Percentiles rank a stretch among this genome's conserved stretches.
phyloP scores from a whole-genome alignment of 1,140 invertebrate genomes.

The Drosophila pectinifera region DNA sequence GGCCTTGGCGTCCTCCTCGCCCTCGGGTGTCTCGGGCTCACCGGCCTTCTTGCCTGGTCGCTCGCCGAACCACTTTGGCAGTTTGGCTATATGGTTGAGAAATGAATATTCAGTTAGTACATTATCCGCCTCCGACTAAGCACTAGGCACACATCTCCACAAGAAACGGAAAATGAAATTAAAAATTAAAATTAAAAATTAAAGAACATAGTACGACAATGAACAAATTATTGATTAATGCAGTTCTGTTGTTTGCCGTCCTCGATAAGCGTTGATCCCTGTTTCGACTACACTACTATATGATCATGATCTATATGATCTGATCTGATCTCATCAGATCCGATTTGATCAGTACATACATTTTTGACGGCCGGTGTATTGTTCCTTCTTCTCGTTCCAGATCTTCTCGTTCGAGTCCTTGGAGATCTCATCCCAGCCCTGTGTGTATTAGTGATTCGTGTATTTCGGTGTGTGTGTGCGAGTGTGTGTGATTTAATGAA shows the following conservation, averaged over 20 bases:
- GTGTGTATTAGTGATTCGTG: slow-evolving; percentile 29
- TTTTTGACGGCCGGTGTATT: slow-evolving; percentile 94
- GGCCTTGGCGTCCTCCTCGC: slow-evolving; percentile 93
- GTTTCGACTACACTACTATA: slow-evolving; percentile 6
- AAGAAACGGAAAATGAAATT: slow-evolving; percentile 13
- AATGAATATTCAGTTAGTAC: not conserved
- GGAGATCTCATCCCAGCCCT: slow-evolving; percentile 93
- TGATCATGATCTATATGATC: no score
- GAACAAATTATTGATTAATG: slow-evolving; percentile 59
- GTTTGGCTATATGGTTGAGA: slow-evolving; percentile 88
- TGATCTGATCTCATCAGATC: not conserved
- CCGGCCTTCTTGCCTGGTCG: slow-evolving; percentile 95
- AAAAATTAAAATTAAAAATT: not conserved
- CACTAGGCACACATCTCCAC: not conserved
- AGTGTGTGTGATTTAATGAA: slow-evolving; percentile 41
- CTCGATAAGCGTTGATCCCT: slow-evolving; percentile 7
- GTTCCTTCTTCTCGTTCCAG: slow-evolving; percentile 93
- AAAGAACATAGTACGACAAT: slow-evolving; percentile 51
- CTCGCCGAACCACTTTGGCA: slow-evolving; percentile 97
- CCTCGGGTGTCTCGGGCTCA: slow-evolving; percentile 94
- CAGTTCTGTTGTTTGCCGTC: slow-evolving; percentile 38
- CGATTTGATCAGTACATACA: slow-evolving; percentile 87
- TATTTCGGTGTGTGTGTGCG: slow-evolving; percentile 5
- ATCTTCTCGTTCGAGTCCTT: slow-evolving; percentile 93
- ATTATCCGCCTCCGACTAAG: no score